These are phyloP conservation scores for Ifrita kowaldi DNA, from an alignment of 2,113 vertebrate genomes.

Conservation along the genomic window DNA sequence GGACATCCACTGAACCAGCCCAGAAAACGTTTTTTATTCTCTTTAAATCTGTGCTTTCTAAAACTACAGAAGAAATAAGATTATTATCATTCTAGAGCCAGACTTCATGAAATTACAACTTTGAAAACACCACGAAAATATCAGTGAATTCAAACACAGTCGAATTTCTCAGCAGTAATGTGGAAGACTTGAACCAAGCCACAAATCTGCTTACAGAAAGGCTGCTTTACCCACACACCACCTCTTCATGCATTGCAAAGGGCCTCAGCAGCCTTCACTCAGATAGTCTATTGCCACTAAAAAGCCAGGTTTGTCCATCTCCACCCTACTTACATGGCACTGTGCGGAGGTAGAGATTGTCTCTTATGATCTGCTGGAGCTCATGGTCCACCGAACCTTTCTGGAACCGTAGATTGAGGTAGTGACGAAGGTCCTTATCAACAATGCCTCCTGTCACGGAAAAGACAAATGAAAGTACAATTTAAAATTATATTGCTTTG, in stretches of 20 bases:
- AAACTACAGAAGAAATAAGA: background rate
- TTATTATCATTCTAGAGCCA: background rate
- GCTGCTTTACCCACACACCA: background rate
- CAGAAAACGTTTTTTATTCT: background rate
- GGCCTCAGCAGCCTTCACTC: background rate
- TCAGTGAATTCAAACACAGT: background rate
- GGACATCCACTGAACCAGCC: background rate
- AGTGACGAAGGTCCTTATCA: slow-evolving; percentile 97
- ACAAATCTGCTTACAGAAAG: background rate
- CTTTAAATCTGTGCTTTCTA: background rate
- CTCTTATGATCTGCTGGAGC: slow-evolving; percentile 97
- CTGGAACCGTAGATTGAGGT: slow-evolving; percentile 98
- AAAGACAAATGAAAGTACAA: background rate
- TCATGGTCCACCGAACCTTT: slow-evolving; percentile 98
- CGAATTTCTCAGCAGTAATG: background rate
- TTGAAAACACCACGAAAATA: background rate
- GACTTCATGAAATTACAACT: background rate
- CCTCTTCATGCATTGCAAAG: background rate
- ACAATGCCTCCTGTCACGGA: slow-evolving; percentile 88
- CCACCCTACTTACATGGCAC: slow-evolving; percentile 89
- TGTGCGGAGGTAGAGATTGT: slow-evolving; percentile 98
- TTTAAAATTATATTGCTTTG: background rate
- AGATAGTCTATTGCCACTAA: background rate
- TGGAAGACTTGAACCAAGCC: background rate
- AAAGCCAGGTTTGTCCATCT: background rate